Evolutionary conservation across 1,140 invertebrate genomes (phyloP).

Genomic region (Antheraea pernyi): DNA sequence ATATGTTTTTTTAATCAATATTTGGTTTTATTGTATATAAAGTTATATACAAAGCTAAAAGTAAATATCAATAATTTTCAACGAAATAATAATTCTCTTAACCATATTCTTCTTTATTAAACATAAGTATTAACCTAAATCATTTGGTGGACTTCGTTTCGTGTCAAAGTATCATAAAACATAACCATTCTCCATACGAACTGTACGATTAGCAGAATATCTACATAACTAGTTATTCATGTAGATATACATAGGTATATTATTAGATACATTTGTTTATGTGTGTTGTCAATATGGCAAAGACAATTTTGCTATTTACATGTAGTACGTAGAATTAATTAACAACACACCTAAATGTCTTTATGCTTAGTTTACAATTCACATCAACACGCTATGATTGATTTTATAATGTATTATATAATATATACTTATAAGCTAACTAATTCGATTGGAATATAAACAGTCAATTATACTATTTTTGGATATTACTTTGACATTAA

Average conservation of each 20-base stretch:
- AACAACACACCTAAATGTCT: slow-evolving; percentile 3
- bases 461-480: too few species aligned
- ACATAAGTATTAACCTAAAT: neutral
- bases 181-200: neutral
- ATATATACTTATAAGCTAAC: neutral
- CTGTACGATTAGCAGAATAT: neutral
- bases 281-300: neutral
- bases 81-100: too few species aligned
- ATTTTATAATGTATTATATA: neutral
- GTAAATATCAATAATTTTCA: neutral
- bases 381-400: neutral
- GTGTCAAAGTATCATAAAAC: slow-evolving; percentile 1
- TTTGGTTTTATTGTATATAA: too few species aligned
- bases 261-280: neutral
- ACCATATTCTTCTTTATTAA: too few species aligned
- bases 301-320: neutral
- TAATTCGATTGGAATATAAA: neutral
- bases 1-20: too few species aligned
- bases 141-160: neutral
- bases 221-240: neutral
- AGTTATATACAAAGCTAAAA: too few species aligned
- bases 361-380: neutral
- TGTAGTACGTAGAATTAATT: slow-evolving; percentile 10
- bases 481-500: too few species aligned
- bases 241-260: too few species aligned